Conservation (phyloP, 2,797 vertebrate genomes). For the Pristis pectinata region DNA sequence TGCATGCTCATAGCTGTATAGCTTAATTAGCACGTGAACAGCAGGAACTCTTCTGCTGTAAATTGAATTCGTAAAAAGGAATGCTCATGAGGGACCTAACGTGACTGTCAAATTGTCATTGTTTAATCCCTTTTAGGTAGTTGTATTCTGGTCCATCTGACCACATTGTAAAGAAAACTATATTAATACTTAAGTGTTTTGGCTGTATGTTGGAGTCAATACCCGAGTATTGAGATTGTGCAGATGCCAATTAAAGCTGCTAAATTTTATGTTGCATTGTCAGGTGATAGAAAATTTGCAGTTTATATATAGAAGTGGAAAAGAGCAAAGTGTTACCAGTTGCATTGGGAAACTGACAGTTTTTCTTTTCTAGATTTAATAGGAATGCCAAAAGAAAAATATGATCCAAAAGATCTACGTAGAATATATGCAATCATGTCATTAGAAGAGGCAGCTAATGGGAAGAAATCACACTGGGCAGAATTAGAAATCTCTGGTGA, state of each 20-base stretch:
- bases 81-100: too few species aligned
- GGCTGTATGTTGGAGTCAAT: background rate
- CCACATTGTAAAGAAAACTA: too few species aligned
- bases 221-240: background rate
- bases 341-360: background rate
- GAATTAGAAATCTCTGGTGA: constrained; percentile 88
- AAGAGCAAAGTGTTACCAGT: background rate
- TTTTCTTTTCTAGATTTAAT: constrained; percentile 49
- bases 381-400: constrained; percentile 99
- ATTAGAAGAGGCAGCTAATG: constrained; percentile 86
- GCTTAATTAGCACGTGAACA: background rate
- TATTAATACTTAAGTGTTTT: background rate
- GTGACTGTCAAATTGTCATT: background rate
- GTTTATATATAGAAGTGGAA: background rate
- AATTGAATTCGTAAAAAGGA: background rate
- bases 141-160: too few species aligned
- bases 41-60: background rate
- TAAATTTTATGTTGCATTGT: background rate
- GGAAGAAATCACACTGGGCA: constrained; percentile 95
- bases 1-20: background rate
- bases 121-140: background rate
- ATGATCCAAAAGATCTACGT: constrained; percentile 98
- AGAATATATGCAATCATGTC: constrained; percentile 99
- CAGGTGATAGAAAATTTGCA: background rate
- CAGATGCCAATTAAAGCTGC: background rate